Evolutionary conservation across 2,888 invertebrate genomes (phyloP).

Genomic region (Cheilosia soror): DNA sequence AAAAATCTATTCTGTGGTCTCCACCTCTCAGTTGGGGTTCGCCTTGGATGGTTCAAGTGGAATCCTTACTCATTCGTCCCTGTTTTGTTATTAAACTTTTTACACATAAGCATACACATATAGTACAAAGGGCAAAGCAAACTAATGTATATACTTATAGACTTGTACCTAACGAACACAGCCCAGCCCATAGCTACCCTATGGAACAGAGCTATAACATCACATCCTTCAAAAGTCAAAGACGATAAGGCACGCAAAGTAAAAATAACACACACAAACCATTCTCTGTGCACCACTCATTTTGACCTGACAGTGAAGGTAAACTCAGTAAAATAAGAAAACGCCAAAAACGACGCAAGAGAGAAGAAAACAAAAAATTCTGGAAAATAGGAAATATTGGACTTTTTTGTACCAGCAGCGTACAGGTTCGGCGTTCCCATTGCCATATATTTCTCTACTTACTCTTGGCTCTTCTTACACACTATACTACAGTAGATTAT

Average conservation of each 20-base stretch:
- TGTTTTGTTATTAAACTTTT: slow-evolving; percentile 72
- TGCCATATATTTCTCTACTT: slow-evolving; percentile 53
- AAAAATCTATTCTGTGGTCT: slow-evolving; percentile 59
- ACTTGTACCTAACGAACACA: slow-evolving; percentile 27
- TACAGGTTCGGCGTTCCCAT: slow-evolving; percentile 72
- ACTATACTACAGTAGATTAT: slow-evolving; percentile 64
- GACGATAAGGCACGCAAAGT: slow-evolving; percentile 75
- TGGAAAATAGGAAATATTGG: slow-evolving; percentile 63
- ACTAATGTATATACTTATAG: slow-evolving; percentile 56
- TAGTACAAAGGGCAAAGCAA: slow-evolving; percentile 54
- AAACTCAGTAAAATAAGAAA: slow-evolving; percentile 44
- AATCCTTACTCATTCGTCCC: slow-evolving; percentile 69
- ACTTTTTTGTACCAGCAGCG: slow-evolving; percentile 39
- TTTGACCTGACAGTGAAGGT: slow-evolving; percentile 50
- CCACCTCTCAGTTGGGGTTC: slow-evolving; percentile 21
- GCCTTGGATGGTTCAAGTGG: slow-evolving; percentile 50
- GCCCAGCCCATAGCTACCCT: slow-evolving; percentile 24
- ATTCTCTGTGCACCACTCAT: slow-evolving; percentile 44
- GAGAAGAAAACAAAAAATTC: slow-evolving; percentile 6
- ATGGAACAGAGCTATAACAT: slow-evolving; percentile 62
- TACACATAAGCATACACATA: slow-evolving; percentile 27
- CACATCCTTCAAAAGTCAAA: slow-evolving; percentile 74
- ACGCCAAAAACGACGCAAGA: slow-evolving; percentile 30
- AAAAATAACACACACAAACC: slow-evolving; percentile 65
- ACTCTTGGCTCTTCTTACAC: slow-evolving; percentile 36